Conservation (phyloP, 1,140 invertebrate species). For the Asobara japonica region DNA sequence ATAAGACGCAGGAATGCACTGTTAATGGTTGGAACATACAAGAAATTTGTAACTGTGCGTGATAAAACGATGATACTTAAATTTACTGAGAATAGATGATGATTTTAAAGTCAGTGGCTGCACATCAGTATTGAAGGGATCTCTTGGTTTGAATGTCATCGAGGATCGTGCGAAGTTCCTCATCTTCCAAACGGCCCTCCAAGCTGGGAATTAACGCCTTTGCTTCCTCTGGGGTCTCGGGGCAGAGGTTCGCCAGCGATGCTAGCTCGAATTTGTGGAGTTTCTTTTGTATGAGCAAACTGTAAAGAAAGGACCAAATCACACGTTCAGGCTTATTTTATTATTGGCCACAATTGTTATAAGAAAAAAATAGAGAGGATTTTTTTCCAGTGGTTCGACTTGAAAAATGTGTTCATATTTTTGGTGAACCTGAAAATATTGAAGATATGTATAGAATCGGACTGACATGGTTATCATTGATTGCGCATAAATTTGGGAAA, state of each 20-base stretch:
- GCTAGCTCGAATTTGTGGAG: slow-evolving; percentile 99
- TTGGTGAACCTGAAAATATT: too few relatives aligned
- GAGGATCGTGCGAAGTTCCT: slow-evolving; percentile 91
- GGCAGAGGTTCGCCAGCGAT: slow-evolving; percentile 96
- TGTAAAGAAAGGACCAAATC: slow-evolving; percentile 65
- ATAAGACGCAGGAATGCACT: too few relatives aligned
- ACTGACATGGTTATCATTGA: too few relatives aligned
- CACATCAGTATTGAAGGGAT: slow-evolving; percentile 91
- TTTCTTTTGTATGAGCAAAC: slow-evolving; percentile 93
- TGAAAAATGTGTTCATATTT: too few relatives aligned
- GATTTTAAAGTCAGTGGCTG: not conserved
- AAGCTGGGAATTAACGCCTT: slow-evolving; percentile 96
- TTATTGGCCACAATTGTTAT: too few relatives aligned
- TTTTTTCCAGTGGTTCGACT: too few relatives aligned
- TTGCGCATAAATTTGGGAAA: too few relatives aligned
- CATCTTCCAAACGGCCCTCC: slow-evolving; percentile 95
- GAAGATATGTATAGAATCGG: too few relatives aligned
- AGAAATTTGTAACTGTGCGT: too few relatives aligned
- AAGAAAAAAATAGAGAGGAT: too few relatives aligned
- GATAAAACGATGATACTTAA: too few relatives aligned
- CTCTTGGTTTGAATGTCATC: slow-evolving; percentile 98
- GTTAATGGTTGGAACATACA: too few relatives aligned
- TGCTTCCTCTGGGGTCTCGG: slow-evolving; percentile 97
- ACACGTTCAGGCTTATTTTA: slow-evolving; percentile 23
- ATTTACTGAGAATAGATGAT: slow-evolving; percentile 19